These are phyloP conservation scores for Drosophila subobscura DNA, from an alignment of 1,140 invertebrate genomes.

Conservation along the genomic window DNA sequence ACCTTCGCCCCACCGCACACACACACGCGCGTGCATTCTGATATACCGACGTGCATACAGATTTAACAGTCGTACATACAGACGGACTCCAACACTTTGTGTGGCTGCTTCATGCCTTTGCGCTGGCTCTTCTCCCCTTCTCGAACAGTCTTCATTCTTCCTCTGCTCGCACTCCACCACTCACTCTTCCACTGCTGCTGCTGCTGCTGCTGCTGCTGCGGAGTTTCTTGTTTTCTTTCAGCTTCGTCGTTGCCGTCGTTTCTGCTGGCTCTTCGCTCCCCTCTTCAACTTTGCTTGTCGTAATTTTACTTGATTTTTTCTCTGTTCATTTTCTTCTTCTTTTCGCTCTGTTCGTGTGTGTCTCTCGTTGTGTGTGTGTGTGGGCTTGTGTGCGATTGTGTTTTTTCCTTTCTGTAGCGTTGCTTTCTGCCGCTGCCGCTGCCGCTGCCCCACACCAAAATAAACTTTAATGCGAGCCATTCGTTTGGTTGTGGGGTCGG, in stretches of 20 bases:
- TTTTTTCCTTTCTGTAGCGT: constrained; percentile 60
- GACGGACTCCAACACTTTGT: constrained; percentile 55
- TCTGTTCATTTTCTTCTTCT: constrained; percentile 45
- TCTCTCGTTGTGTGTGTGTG: constrained; percentile 1
- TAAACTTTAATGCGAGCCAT: constrained; percentile 79
- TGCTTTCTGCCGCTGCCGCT: constrained; percentile 51
- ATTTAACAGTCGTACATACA: constrained; percentile 5
- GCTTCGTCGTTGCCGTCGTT: constrained; percentile 45
- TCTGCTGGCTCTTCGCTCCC: constrained; percentile 24
- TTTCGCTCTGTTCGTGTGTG: constrained; percentile 34
- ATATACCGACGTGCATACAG: no score
- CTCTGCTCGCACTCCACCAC: background rate
- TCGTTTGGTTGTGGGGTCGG: constrained; percentile 63
- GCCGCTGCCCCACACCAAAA: constrained; percentile 70
- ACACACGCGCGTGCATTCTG: constrained; percentile 27
- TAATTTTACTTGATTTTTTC: constrained; percentile 77
- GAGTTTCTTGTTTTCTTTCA: constrained; percentile 78
- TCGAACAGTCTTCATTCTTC: no score
- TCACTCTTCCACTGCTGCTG: constrained; percentile 12
- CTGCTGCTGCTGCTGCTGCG: constrained; percentile 45
- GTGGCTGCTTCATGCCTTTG: constrained; percentile 34
- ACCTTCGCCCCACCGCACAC: constrained; percentile 75
- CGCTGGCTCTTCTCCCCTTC: background rate
- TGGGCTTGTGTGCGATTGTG: constrained; percentile 18
- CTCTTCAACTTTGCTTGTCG: constrained; percentile 56